Evolutionary conservation across 2,888 invertebrate species (phyloP), one percentile per base, ranked within the genome.

Genomic region (Cryptocephalus primarius): DNA sequence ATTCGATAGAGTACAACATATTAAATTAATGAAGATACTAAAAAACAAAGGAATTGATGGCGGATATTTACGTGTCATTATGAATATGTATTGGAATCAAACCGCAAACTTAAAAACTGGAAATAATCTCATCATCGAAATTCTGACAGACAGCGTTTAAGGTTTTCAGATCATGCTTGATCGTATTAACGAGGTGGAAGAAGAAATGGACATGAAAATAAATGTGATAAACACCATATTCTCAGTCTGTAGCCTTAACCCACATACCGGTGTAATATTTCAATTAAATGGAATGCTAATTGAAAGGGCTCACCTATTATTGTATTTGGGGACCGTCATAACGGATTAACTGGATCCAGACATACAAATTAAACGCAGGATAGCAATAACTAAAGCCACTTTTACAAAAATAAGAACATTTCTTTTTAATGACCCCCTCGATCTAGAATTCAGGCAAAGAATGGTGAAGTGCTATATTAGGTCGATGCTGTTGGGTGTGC

Each of bases 381-480:
- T n/a, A n/a, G n/a, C n/a, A n/a, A n/a, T n/a, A n/a, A n/a, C n/a
- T n/a, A n/a, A n/a, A n/a, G n/a, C 34, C 9, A 34, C 34, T 34
- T 34, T 34, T 34, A 34, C 34, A 9, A 34, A 34, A 34, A 9
- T 34, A 34, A 34, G 9, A 34, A 34, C 34, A 34, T 34, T 34
- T 34, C 34, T 34, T 9, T 34, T 34, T 41, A n/a, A n/a, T n/a
- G n/a, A n/a, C n/a, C n/a, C n/a, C n/a, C n/a, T n/a, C n/a, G n/a
- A n/a, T n/a, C n/a, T 41, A 45, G 36, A 40, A 10, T 41, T 41
- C 33, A 45, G 11, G 2, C 14, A 13, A 13, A 31, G 9, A 42
- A 31, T 11, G 6, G 32, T 33, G 32, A 14, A 10, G 32, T 39
- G 42, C 33, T 48, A 45, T 48, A 39, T 43, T 41, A 22, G 41